Percentiles rank a stretch among this genome's conserved stretches.
Conservation (phyloP, 2,113 vertebrate species). For the Gymnocephalus cernua region DNA sequence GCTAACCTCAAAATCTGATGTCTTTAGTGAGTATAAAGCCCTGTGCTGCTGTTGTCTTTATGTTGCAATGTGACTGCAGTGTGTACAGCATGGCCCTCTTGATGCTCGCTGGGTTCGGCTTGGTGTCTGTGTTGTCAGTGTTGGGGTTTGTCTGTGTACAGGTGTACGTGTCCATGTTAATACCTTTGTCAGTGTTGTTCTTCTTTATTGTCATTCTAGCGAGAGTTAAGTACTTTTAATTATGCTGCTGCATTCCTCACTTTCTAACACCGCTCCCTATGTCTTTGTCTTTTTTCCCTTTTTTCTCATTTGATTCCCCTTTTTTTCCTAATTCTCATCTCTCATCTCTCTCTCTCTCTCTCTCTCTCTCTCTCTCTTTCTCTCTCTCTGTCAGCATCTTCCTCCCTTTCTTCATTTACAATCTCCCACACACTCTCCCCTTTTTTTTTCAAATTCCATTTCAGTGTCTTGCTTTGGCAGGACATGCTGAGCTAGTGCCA, state of each 20-base stretch:
- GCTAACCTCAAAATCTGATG: background rate
- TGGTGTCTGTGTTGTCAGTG: constrained; percentile 27
- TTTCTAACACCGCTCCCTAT: constrained; percentile 3
- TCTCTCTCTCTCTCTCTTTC: constrained; percentile 4
- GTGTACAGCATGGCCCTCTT: constrained; percentile 8
- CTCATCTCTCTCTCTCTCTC: constrained; percentile 8
- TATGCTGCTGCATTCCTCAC: constrained; percentile 47
- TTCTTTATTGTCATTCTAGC: constrained; percentile 64
- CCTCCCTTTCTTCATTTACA: constrained; percentile 75
- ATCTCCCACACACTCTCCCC: constrained; percentile 69
- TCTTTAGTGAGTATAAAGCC: constrained; percentile 11
- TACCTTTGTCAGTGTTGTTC: constrained; percentile 60
- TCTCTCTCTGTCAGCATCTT: constrained; percentile 63
- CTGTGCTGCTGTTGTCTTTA: background rate
- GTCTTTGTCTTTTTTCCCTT: constrained; percentile 50
- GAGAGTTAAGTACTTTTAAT: constrained; percentile 73
- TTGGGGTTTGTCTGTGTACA: constrained; percentile 49
- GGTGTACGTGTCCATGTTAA: constrained; percentile 55
- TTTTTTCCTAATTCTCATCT: constrained; percentile 21
- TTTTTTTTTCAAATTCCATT: constrained; percentile 77
- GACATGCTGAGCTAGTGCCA: constrained; percentile 84
- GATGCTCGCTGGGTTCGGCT: constrained; percentile 6
- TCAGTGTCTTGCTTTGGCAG: constrained; percentile 83
- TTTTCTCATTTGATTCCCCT: constrained; percentile 36
- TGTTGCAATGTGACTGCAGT: background rate